Evolutionary conservation across 2,888 invertebrate species (phyloP), one percentile per base, ranked within the genome.

Genomic region (Acanthosepion pharaonis): DNA sequence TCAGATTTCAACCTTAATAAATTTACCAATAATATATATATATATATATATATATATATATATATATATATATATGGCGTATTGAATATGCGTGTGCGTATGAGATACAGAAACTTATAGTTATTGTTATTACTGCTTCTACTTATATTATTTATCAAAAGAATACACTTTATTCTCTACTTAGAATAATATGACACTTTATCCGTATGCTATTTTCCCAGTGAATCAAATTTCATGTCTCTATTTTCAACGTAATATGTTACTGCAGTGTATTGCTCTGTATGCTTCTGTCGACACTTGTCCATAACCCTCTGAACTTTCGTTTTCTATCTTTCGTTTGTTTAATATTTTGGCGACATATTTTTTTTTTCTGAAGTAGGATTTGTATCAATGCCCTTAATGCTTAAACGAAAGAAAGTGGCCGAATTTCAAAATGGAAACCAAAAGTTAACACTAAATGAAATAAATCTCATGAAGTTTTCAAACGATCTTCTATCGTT

Each of bases 141-240:
- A 78, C n/a, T 78, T 78, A 78, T 78, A n/a, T 78, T 78, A 78
- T 78, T n/a, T 78, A 78, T 78, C 78, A 78, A 78, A 78, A 33
- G 78, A 78, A 4, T 78, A 5, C 78, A 78, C 33, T 78, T 78
- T 78, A 78, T 78, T n/a, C 78, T 78, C 78, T 33, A 15, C 78
- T 78, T n/a, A 78, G 78, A 78, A 78, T 78, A 33, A 78, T 15
- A 78, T 78, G 78, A 78, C n/a, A 78, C n/a, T n/a, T 78, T n/a
- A n/a, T 78, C 78, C 33, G n/a, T 18, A 15, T 78, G 15, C 18
- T 78, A n/a, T 15, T 78, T 78, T 28, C 23, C n/a, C n/a, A 78
- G n/a, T 78, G n/a, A 78, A 78, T 78, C 78, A 33, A 78, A 78
- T 78, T n/a, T n/a, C 78, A 78, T 78, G n/a, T 78, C n/a, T 11